Evolutionary conservation across 2,888 invertebrate species (phyloP), one percentile per base, ranked within the genome.

Genomic region (Caenorhabditis afra): DNA sequence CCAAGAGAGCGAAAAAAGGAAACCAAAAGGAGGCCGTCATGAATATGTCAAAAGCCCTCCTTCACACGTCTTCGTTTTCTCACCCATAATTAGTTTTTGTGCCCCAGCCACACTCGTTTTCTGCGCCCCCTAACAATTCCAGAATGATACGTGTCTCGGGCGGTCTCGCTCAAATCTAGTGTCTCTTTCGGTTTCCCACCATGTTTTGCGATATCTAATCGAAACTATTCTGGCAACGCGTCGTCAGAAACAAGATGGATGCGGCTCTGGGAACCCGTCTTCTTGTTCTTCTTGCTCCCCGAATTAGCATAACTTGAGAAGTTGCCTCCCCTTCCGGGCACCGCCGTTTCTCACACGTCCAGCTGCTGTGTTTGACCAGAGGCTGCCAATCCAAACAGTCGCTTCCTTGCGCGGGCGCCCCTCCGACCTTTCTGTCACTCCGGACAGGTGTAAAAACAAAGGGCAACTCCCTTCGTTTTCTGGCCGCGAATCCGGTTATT

Each of bases 21-120:
- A 73, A 39, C 57, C 44, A 64, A 53, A 41, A 58, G 29, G 29
- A 29, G 55, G 64, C 39, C 64, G 73, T 58, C 73, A 73, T 73
- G 73, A 73, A 73, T 64, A 64, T 64, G 73, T 73, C 73, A 73
- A 73, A 73, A 73, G 73, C 64, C 57, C 57, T 50, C 50, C 57
- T 64, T 50, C 50, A 44, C 57, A 23, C 58, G 14, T 50, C 20
- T 41, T 39, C 20, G 22, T 58, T 35, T 37, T 45, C 49, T 41
- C 37, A 44, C 47, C 16, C 49, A 50, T 73, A 73, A 73, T 73
- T 73, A 64, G 73, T 73, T 62, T 49, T 55, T 58, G 57, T 57
- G 44, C 44, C 23, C 29, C 11, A 12, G 16, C 39, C 55, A 29
- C 29, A 29, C 29, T 5, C 29, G 29, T 29, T 29, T 29, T 29